A percentile compares a stretch with the other conserved stretches of the same genome.
These are phyloP conservation scores for Taphrorychus bicolor DNA, from an alignment of 2,888 invertebrate species.

Conservation along the genomic window DNA sequence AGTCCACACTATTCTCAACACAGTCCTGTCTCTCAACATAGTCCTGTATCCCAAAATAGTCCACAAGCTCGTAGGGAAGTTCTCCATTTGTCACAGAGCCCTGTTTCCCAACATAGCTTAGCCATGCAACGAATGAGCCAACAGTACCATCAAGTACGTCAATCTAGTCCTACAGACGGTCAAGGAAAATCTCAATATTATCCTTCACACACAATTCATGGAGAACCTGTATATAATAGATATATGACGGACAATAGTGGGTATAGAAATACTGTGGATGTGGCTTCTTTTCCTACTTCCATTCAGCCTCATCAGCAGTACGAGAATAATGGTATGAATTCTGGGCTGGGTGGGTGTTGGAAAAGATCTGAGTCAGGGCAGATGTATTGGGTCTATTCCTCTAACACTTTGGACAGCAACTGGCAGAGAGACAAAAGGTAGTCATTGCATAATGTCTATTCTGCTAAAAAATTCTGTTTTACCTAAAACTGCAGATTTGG, in stretches of 20 bases:
- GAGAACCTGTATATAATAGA: constrained; percentile 33
- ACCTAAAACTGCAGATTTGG: constrained; percentile 65
- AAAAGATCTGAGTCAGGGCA: constrained; percentile 57
- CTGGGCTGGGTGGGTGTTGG: constrained; percentile 59
- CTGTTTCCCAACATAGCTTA: constrained; percentile 40
- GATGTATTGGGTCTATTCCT: constrained; percentile 56
- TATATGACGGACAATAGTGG: constrained; percentile 24
- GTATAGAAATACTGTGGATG: constrained; percentile 50
- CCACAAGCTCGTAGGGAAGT: constrained; percentile 36
- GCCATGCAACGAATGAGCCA: constrained; percentile 28
- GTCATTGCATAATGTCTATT: background rate
- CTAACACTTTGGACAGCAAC: constrained; percentile 48
- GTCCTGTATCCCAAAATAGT: constrained; percentile 40
- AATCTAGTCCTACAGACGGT: constrained; percentile 47
- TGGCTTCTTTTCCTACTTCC: constrained; percentile 55
- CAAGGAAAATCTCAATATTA: constrained; percentile 47
- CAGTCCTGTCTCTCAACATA: constrained; percentile 41
- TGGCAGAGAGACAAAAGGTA: constrained; percentile 58
- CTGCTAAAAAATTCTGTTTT: background rate
- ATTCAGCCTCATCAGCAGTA: constrained; percentile 52
- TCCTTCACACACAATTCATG: constrained; percentile 45
- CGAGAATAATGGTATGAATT: constrained; percentile 48
- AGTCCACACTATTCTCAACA: constrained; percentile 41
- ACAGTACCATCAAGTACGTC: constrained; percentile 43
- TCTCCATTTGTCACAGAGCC: constrained; percentile 39